Percentiles rank a stretch among this genome's conserved stretches.
Conservation (phyloP, 2,888 invertebrate species). For the Euzetes globulus region DNA sequence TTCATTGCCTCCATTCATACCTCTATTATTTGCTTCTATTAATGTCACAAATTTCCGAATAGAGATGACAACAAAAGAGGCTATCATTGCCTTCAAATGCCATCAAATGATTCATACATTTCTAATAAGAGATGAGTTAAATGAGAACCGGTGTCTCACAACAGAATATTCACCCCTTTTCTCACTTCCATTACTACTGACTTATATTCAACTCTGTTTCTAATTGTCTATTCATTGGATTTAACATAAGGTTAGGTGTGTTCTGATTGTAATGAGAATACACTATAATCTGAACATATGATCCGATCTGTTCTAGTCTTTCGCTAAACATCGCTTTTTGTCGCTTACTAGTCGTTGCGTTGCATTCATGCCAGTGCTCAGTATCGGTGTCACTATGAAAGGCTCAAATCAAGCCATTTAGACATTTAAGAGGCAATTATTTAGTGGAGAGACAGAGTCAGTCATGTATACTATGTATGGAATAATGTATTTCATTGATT, state of each 20-base stretch:
- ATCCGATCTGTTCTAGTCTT: background rate
- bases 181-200: background rate
- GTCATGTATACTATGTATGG: slow-evolving; percentile 3
- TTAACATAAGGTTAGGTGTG: slow-evolving; percentile 7
- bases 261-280: slow-evolving; percentile 7
- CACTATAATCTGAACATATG: background rate
- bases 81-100: slow-evolving; percentile 6
- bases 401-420: slow-evolving; percentile 23
- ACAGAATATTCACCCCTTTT: background rate
- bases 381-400: background rate
- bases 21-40: slow-evolving; percentile 7
- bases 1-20: background rate
- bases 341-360: background rate
- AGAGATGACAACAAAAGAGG: background rate
- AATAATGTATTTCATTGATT: slow-evolving; percentile 19
- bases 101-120: background rate
- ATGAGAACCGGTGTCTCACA: background rate
- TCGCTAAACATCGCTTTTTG: background rate
- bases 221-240: background rate
- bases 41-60: slow-evolving; percentile 15
- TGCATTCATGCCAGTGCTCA: background rate
- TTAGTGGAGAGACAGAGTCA: slow-evolving; percentile 11
- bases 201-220: background rate
- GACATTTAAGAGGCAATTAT: slow-evolving; percentile 19
- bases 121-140: slow-evolving; percentile 10